These are phyloP conservation scores for Zeus faber DNA, from an alignment of 2,113 vertebrate genomes.

Conservation along the genomic window DNA sequence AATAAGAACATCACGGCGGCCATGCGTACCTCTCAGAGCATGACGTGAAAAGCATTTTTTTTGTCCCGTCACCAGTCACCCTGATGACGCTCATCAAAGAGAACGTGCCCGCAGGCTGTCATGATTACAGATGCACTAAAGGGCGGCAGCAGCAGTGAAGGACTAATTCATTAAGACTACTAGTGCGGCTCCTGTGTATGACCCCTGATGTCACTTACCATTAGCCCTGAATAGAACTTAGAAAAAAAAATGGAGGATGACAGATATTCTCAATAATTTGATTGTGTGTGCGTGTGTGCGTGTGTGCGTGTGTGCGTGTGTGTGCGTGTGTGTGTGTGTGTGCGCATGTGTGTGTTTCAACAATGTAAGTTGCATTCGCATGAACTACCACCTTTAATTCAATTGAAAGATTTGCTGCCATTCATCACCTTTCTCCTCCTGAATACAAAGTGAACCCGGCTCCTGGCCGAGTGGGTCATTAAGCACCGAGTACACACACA, in stretches of 20 bases:
- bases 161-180: too few species aligned
- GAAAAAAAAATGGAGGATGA: background rate
- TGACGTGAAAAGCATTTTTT: too few species aligned
- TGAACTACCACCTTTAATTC: constrained; percentile 37
- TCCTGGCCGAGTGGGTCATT: background rate
- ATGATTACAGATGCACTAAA: too few species aligned
- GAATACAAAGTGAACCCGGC: background rate
- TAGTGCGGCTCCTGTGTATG: too few species aligned
- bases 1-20: too few species aligned
- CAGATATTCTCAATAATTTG: constrained; percentile 26
- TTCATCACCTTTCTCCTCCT: constrained; percentile 2
- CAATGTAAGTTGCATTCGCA: constrained; percentile 24
- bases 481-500: background rate
- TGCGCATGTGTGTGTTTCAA: constrained; percentile 2
- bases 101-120: too few species aligned
- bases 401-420: constrained; percentile 18
- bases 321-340: constrained; percentile 9
- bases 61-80: too few species aligned
- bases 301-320: background rate
- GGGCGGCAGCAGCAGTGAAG: too few species aligned
- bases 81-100: too few species aligned
- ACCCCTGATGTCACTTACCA: constrained; percentile 5
- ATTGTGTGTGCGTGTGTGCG: constrained; percentile 16
- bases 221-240: constrained; percentile 11
- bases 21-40: too few species aligned